phyloP scores from a whole-genome alignment of 2,113 vertebrate species.

The Daboia siamensis region DNA sequence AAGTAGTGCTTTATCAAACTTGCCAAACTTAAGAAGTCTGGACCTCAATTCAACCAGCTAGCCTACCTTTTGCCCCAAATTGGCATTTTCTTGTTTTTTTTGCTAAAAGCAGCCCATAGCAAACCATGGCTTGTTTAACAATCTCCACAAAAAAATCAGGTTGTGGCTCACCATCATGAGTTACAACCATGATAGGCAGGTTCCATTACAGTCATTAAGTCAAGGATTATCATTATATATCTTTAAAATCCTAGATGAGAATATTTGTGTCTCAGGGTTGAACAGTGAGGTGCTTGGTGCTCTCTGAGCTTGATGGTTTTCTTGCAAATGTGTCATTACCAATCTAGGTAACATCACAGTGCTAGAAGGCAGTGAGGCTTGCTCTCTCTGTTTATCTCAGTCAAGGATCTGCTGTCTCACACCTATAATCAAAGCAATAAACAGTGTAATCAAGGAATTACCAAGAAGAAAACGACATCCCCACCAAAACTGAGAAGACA shows the following conservation, averaged over 20 bases:
- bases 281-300: neutral
- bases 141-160: neutral
- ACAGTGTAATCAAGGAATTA: neutral
- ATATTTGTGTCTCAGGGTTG: neutral
- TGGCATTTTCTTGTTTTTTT: neutral
- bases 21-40: neutral
- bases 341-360: neutral
- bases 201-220: neutral
- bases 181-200: neutral
- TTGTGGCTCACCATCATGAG: neutral
- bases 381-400: neutral
- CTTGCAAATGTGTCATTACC: neutral
- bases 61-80: neutral
- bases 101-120: neutral
- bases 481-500: neutral
- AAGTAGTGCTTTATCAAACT: neutral
- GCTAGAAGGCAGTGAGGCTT: neutral
- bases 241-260: neutral
- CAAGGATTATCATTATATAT: neutral
- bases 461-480: neutral
- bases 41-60: neutral
- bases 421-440: neutral
- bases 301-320: neutral
- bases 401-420: neutral
- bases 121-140: neutral